Base-by-base conservation (phyloP, 2,888 invertebrate species). In the Cheilosia pagana region DNA sequence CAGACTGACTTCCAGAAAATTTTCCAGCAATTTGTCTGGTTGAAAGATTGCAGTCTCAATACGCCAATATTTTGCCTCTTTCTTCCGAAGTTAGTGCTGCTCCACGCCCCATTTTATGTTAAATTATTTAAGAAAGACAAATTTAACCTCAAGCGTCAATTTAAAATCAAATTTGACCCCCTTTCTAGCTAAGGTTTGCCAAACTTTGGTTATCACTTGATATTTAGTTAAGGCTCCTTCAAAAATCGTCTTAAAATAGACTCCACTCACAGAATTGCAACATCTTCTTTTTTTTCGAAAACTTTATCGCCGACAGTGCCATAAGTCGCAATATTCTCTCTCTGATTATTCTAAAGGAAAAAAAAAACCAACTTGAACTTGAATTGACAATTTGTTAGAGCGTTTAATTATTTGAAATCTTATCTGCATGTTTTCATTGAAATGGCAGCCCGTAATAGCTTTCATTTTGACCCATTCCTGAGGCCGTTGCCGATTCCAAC, bases 331-430 rank as follows among this genome's bases (percentile, higher is more conserved):
- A 43, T 71, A 43, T 71, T 71, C 41, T 19, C 60, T 41, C 14
- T 3, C 53, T n/a, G 68, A 68, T 67, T 67, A 16, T 16, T 28
- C 31, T 3, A 50, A 19, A 41, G 0, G 12, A 35, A 23, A 60
- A 50, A 41, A 50, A 5, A 71, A 39, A 41, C 45, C 53, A 70
- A 81, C 85, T 76, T 85, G 81, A 85, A 85, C 81, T 85, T 85
- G 85, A 76, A 67, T 55, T 57, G 31, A 31, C 59, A 55, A 76
- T 71, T 71, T 60, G 60, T 71, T 28, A 25, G 28, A 70, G 31
- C 60, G n/a, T 59, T 23, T 60, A 70, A 76, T 57, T 52, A 48
- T 74, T 75, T 50, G 25, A 77, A 71, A 70, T 71, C 21, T 65
- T 52, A 75, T 85, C 74, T 68, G 16, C 60, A 53, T 35, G 16